Conservation (phyloP, 64 coral and sea anemone genomes). For the Anthopleura sola region DNA sequence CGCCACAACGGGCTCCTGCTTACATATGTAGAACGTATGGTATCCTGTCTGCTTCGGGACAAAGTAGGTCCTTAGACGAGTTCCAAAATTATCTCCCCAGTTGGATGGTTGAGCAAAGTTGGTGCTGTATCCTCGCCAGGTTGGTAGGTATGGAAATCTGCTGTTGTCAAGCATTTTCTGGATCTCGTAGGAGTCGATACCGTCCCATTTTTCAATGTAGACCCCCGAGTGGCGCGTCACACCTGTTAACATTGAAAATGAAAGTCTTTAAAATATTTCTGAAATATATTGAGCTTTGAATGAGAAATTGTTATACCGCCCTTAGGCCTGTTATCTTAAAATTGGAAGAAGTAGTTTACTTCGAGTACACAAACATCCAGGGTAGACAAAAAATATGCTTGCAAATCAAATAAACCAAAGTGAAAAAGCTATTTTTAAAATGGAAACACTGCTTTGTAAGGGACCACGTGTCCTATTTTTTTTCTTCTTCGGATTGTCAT, state of each 20-base stretch:
- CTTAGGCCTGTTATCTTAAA: too few relatives aligned
- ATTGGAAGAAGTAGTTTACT: too few relatives aligned
- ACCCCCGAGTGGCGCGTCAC: constrained; percentile 32
- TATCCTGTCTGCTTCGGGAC: constrained; percentile 36
- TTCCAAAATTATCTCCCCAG: constrained; percentile 81
- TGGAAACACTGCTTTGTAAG: too few relatives aligned
- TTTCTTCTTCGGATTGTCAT: too few relatives aligned
- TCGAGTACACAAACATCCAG: too few relatives aligned
- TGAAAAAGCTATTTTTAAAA: too few relatives aligned
- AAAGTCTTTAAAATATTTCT: too few relatives aligned
- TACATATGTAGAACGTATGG: constrained; percentile 16
- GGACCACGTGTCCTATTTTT: too few relatives aligned
- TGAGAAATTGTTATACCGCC: too few relatives aligned
- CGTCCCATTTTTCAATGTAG: constrained; percentile 77
- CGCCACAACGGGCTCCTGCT: not conserved
- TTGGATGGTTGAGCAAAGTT: constrained; percentile 70
- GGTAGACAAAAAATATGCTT: too few relatives aligned
- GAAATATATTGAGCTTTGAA: not conserved
- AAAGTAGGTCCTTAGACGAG: constrained; percentile 63
- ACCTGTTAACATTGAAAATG: not conserved
- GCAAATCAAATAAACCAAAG: too few relatives aligned
- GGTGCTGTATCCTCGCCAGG: constrained; percentile 13
- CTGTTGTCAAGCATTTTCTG: constrained; percentile 40
- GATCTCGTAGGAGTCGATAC: constrained; percentile 56
- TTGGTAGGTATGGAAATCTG: constrained; percentile 60